Conservation (phyloP, 2,888 invertebrate genomes). For the Venusia cambrica region DNA sequence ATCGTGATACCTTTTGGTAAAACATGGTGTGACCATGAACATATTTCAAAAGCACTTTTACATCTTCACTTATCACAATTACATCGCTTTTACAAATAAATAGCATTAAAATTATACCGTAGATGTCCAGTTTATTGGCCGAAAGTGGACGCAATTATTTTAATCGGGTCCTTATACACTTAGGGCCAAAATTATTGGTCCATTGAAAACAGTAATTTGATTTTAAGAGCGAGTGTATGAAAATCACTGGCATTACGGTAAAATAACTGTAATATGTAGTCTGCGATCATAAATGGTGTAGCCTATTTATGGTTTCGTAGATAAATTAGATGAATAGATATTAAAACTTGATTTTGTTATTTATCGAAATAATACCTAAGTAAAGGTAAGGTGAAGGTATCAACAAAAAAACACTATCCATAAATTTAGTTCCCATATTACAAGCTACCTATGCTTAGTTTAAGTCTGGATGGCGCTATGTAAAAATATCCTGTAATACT, state of each 20-base stretch:
- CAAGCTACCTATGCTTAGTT: no score
- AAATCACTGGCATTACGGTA: conserved; percentile 16
- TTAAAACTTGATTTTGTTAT: no score
- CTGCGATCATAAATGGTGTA: no score
- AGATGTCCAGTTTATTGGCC: conserved; percentile 66
- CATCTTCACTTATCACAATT: conserved; percentile 43
- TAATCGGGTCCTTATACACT: conserved; percentile 60
- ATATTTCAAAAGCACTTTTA: conserved; percentile 23
- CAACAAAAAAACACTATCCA: no score
- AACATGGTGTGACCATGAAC: conserved; percentile 14
- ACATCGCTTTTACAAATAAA: conserved; percentile 66
- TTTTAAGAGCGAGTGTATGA: conserved; percentile 19
- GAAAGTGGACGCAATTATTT: conserved; percentile 68
- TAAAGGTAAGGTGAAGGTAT: no score
- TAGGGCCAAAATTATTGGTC: conserved; percentile 57
- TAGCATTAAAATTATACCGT: conserved; percentile 58
- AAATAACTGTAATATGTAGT: conserved; percentile 24
- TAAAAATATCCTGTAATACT: no score
- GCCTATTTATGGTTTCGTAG: no score
- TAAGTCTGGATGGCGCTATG: no score
- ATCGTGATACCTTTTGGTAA: conserved; percentile 4
- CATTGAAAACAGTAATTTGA: conserved; percentile 65
- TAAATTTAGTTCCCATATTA: no score
- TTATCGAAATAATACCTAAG: no score
- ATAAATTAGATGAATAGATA: no score